These are phyloP conservation scores for Rhynchomys soricoides DNA, from an alignment of 2,113 vertebrate genomes.

Conservation along the genomic window DNA sequence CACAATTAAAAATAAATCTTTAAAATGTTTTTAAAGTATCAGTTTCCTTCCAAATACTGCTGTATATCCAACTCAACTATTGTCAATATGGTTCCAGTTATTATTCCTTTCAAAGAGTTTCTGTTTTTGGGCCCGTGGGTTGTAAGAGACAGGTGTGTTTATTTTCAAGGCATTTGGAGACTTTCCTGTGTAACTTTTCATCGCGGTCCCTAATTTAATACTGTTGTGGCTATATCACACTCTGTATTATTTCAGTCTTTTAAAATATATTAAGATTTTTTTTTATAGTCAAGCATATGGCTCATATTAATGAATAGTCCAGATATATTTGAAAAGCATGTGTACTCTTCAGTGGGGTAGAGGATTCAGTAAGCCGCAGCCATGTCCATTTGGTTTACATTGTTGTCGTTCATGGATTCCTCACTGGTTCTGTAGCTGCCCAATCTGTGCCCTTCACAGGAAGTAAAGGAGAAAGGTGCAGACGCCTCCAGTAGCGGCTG, in stretches of 20 bases:
- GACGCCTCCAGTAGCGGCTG: not conserved
- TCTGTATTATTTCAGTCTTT: not conserved
- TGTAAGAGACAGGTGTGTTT: not conserved
- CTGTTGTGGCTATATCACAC: not conserved
- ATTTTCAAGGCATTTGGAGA: slow-evolving; percentile 44
- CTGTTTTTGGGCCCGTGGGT: not conserved
- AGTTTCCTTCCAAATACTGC: not conserved
- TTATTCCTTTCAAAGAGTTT: slow-evolving; percentile 15
- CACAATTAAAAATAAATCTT: not conserved
- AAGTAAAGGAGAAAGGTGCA: not conserved
- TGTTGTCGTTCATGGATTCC: not conserved
- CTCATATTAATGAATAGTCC: slow-evolving; percentile 37
- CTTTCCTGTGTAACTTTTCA: slow-evolving; percentile 38
- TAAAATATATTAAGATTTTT: not conserved
- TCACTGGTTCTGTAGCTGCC: not conserved
- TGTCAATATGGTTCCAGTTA: slow-evolving; percentile 20
- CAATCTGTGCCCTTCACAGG: not conserved
- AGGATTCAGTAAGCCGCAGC: not conserved
- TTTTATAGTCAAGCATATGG: not conserved
- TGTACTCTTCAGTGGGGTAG: not conserved
- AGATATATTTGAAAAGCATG: slow-evolving; percentile 29
- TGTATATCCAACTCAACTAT: not conserved
- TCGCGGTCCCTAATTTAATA: slow-evolving; percentile 43
- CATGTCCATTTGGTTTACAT: not conserved
- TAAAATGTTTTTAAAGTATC: not conserved